Conservation (phyloP, 37 sponge, comb jelly and placozoan species). For the Halichondria panicea region DNA sequence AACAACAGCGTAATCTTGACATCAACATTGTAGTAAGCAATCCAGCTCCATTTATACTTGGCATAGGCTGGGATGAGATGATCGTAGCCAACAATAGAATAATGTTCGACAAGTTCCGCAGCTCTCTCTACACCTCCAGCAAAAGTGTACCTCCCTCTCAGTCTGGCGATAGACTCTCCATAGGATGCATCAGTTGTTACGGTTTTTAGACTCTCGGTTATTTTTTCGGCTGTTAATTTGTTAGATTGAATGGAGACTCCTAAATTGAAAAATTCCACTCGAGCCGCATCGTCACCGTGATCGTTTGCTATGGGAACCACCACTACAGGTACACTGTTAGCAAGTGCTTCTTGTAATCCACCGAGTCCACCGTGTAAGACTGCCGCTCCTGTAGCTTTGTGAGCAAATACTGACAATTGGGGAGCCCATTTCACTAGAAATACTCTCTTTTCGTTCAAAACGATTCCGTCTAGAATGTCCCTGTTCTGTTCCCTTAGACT, state of each 20-base stretch:
- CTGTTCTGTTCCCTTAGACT: conserved; percentile 36
- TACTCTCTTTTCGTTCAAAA: conserved; percentile 26
- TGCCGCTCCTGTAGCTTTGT: conserved; percentile 30
- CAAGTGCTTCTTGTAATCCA: conserved; percentile 66
- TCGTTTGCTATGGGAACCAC: not conserved
- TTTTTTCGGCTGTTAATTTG: not conserved
- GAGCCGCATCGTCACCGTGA: not conserved
- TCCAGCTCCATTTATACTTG: conserved; percentile 24
- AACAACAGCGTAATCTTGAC: not conserved
- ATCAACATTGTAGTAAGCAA: conserved; percentile 18
- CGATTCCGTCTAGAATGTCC: conserved; percentile 22
- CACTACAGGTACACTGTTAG: conserved; percentile 3
- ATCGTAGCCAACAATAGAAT: conserved; percentile 2
- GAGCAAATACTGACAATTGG: conserved; percentile 42
- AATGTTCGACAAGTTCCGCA: conserved; percentile 22
- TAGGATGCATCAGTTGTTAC: not conserved
- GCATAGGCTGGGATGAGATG: too few relatives aligned
- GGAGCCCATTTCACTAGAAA: conserved; percentile 59
- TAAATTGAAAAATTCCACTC: not conserved
- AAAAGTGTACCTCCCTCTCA: not conserved
- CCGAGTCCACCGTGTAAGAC: conserved; percentile 67
- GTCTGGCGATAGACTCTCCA: not conserved
- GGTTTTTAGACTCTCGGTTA: not conserved
- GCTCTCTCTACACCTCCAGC: conserved; percentile 25
- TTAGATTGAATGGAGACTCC: not conserved